Base-by-base conservation (phyloP, 2,113 vertebrate genomes). In the Brachirus orientalis region DNA sequence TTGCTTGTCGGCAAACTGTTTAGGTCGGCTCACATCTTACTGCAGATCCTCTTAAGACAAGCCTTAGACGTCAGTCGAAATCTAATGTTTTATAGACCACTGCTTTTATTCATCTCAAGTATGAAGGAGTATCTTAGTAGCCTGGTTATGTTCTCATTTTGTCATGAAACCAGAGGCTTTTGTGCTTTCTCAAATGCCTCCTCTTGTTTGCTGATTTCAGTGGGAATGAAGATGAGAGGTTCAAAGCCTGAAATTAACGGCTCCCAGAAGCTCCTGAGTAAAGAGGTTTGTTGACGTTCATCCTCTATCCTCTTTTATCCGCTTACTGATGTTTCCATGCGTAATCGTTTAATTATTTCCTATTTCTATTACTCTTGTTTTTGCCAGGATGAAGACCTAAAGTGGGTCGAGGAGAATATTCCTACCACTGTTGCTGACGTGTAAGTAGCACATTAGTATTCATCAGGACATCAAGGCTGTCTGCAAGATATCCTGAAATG, bases 221-320 rank as follows among this genome's bases (percentile, higher is more conserved):
- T 96, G 85, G 96, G 96, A 67, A 97, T 98, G 96, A 98, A 98
- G 93, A 97, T 98, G 94, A 95, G 96, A 87, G 95, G 95, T 76
- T 90, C 95, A 5, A 98, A 98, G 82, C 93, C 95, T 44, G 96
- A 98, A 73, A 84, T 91, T 48, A 98, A 97, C 65, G 95, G 96
- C 63, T 95, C 94, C 62, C 91, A 91, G 77, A 98, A 97, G 89
- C 75, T 91, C 59, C 38, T 92, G 69, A 95, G 83, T 79, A 97
- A 98, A 96, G 89, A 94, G 91, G 97, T 97, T 60, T 0, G 63
- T 73, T 19, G 1, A 35, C 9, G 1, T 3, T 55, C 41, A 8
- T 40, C 38, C n/a, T 19, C 7, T 22, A 6, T 35, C 19, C 17
- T 18, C 3, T 6, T 18, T 12, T 35, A 12, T 47, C 3, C 2